Base-by-base conservation (phyloP, 2,797 vertebrate species). In the Notolepis coatsorum region DNA sequence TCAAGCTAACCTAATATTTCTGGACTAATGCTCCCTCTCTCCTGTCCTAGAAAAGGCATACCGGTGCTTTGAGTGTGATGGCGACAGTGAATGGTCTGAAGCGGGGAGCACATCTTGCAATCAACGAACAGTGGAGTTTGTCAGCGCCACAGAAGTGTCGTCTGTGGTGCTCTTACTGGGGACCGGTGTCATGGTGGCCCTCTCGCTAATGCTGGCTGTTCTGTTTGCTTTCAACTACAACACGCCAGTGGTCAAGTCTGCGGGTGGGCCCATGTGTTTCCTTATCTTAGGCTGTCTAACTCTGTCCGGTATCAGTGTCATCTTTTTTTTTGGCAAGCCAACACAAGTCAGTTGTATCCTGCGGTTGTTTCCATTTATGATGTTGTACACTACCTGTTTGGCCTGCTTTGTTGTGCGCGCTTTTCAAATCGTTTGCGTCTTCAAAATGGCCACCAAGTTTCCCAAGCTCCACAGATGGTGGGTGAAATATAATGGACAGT, bases 361-460 rank as follows among this genome's bases (percentile, higher is more conserved):
- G 31, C 81, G 86, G 27, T 57, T 75, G 13, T 65, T 84, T 0
- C 70, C 93, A 3, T 96, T 92, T 20, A 0, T 65, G 4, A 25
- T 94, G 35, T 85, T 94, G 65, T 92, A 92, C 73, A 79, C 90
- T 0, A 3, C 89, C 25, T 95, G 94, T 77, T 77, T 96, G 0
- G 91, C 93, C 0, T 95, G 94, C 47, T 84, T 96, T 69, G 86
- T 86, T 0, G 90, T 95, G 0, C 93, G 90, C 23, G 92, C 93
- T 12, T 95, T 96, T 82, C 96, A 96, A 73, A 90, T 96, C 23
- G 74, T 96, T 62, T 91, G 90, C 42, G 87, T 95, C 77, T 97
- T 96, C 75, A 96, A 95, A 89, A 92, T 95, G 47, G 91, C 92
- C 0, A 45, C 84, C 2, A 92, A 85, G 53, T 82, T 88, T 7